Evolutionary conservation across 2,797 vertebrate species (phyloP).

Genomic region (Triplophysa yarkandensis): DNA sequence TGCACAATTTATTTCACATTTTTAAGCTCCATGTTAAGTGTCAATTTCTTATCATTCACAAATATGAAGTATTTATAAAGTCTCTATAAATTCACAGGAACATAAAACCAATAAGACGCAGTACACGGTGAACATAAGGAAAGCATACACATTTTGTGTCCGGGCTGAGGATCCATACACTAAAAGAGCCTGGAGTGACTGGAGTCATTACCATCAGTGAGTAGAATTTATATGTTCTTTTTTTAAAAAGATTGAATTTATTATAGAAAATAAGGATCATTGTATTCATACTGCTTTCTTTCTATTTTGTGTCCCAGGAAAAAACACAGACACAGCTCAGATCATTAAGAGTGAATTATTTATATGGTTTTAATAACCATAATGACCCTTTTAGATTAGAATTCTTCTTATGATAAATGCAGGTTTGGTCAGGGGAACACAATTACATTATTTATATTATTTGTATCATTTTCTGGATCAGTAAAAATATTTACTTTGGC

Average conservation of each 20-base stretch:
- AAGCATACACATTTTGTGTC: constrained; percentile 56
- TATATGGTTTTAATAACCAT: not conserved
- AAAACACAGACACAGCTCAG: not conserved
- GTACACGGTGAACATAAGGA: constrained; percentile 37
- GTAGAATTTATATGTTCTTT: constrained; percentile 9
- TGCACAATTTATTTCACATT: not conserved
- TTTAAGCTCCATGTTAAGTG: too few species aligned
- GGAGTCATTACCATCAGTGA: constrained; percentile 51
- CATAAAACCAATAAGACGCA: constrained; percentile 30
- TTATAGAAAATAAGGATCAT: not conserved
- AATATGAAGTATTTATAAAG: not conserved
- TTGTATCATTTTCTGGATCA: not conserved
- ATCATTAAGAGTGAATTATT: constrained; percentile 28
- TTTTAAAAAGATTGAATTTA: too few species aligned
- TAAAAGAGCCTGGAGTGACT: constrained; percentile 59
- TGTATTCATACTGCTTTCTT: not conserved
- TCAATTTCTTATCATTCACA: too few species aligned
- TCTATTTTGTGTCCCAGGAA: constrained; percentile 10
- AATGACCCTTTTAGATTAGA: not conserved
- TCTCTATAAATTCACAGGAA: constrained; percentile 1
- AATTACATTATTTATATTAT: constrained; percentile 27
- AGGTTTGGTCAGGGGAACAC: constrained; percentile 8
- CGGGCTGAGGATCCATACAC: constrained; percentile 55
- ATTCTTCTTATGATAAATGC: constrained; percentile 6
- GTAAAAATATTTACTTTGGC: not conserved